Evolutionary conservation across 2,113 vertebrate species (phyloP).

Genomic region (Irena cyanogastra): DNA sequence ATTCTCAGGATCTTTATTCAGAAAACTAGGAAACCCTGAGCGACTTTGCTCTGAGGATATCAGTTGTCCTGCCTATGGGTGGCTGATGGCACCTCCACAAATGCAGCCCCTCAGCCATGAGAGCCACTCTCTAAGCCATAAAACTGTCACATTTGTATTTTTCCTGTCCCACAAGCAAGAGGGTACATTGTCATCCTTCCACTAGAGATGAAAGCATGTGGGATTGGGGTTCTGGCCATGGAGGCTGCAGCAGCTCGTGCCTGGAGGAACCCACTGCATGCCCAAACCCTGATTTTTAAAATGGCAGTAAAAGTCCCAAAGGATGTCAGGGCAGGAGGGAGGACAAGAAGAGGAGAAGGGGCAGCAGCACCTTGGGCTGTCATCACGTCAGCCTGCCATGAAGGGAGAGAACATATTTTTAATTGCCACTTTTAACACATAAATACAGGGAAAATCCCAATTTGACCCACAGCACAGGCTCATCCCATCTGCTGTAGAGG

Average conservation of each 20-base stretch:
- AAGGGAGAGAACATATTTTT: not conserved
- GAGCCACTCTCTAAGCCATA: not conserved
- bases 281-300: not conserved
- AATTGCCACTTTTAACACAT: not conserved
- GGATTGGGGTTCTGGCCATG: not conserved
- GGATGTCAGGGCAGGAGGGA: not conserved
- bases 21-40: not conserved
- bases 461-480: not conserved
- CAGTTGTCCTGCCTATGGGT: accelerated
- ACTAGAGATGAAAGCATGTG: not conserved
- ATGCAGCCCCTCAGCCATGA: accelerated
- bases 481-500: not conserved
- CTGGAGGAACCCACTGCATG: accelerated
- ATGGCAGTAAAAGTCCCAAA: not conserved
- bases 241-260: accelerated
- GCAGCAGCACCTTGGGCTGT: not conserved
- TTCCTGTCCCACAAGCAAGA: not conserved
- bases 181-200: not conserved
- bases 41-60: accelerated
- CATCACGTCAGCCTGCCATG: not conserved
- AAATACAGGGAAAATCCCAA: not conserved
- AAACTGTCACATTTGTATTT: not conserved
- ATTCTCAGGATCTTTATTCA: not conserved
- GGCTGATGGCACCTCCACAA: not conserved
- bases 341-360: not conserved